These are phyloP conservation scores for Peromyscus eremicus DNA, from an alignment of 2,797 vertebrate genomes.

Conservation along the genomic window DNA sequence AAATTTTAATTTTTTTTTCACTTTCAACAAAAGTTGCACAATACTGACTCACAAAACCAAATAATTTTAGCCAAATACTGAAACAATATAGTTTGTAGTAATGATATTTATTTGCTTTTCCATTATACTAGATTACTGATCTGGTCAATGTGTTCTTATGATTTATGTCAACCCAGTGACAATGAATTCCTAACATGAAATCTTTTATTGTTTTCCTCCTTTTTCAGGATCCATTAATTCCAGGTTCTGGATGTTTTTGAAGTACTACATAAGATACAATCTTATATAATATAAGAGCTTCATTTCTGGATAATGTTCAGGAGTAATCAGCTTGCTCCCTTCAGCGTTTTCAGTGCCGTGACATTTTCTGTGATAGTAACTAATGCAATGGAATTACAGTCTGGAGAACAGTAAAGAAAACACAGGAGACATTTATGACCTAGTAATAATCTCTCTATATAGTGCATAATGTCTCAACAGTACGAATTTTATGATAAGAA, in stretches of 20 bases:
- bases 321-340: background rate
- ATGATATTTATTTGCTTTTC: background rate
- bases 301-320: background rate
- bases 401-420: slow-evolving; percentile 63
- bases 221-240: background rate
- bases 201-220: background rate
- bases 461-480: background rate
- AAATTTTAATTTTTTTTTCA: background rate
- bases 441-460: slow-evolving; percentile 29
- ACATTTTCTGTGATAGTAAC: slow-evolving; percentile 20
- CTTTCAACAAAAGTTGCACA: background rate
- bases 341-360: background rate
- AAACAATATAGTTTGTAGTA: background rate
- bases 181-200: background rate
- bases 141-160: background rate
- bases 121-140: background rate
- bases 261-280: background rate
- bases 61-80: background rate
- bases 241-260: background rate
- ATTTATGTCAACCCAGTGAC: background rate
- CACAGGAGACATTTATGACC: slow-evolving; percentile 40
- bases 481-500: background rate
- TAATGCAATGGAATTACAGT: slow-evolving; percentile 48
- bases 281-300: background rate
- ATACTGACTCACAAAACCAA: background rate